These are phyloP conservation scores for Amphibalanus amphitrite DNA, from an alignment of 1,140 invertebrate genomes.

Conservation along the genomic window DNA sequence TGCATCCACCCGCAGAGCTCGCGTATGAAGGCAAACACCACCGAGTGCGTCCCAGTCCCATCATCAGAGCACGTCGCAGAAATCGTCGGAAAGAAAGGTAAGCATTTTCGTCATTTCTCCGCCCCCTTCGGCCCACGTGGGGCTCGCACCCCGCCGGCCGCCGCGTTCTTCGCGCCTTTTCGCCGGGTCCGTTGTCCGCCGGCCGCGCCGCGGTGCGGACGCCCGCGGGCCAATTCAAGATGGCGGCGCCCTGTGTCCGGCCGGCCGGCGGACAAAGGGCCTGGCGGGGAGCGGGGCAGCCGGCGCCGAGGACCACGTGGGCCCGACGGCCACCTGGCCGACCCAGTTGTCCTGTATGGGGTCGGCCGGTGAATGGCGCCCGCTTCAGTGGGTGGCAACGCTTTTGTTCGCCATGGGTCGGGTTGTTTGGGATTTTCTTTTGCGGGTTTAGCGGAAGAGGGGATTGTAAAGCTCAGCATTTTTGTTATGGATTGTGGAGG, in stretches of 20 bases:
- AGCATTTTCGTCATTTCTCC: too few species aligned
- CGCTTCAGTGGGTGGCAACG: too few species aligned
- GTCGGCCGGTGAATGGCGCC: too few species aligned
- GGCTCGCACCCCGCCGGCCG: neutral
- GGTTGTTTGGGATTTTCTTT: too few species aligned
- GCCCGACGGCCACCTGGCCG: too few species aligned
- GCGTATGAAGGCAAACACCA: conserved; percentile 3
- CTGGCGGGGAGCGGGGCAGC: neutral
- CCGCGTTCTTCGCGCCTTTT: neutral
- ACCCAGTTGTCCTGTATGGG: too few species aligned
- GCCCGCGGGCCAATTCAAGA: neutral
- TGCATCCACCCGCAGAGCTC: neutral
- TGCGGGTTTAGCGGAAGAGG: too few species aligned
- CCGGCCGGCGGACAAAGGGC: neutral
- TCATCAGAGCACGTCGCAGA: conserved; percentile 1
- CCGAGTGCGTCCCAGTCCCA: neutral
- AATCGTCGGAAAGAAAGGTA: conserved; percentile 3
- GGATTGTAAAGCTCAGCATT: too few species aligned
- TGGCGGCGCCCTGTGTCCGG: neutral
- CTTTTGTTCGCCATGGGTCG: too few species aligned
- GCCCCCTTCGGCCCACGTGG: too few species aligned
- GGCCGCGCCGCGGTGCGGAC: neutral
- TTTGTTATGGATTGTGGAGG: too few species aligned
- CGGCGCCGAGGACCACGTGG: neutral
- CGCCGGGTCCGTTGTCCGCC: neutral